Base-by-base conservation (phyloP, 2,888 invertebrate species). In the Clistopyga incitator region DNA sequence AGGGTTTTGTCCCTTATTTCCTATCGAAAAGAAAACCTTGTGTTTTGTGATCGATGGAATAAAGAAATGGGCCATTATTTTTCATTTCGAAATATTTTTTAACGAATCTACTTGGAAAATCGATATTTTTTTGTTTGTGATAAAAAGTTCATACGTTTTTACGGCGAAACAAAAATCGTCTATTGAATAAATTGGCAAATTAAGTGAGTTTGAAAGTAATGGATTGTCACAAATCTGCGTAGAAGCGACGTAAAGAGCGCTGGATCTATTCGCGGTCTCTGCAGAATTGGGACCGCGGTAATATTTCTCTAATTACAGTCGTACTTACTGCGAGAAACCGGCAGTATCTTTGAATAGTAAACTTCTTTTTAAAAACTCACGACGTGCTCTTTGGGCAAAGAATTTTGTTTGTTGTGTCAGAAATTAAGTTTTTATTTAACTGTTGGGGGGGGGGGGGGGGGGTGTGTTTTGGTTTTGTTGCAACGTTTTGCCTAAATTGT, bases 401-500 rank as follows among this genome's bases (percentile, higher is more conserved):
- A 64, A 38, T 18, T 8, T 18, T 64, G 18, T 64, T 64, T 15
- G 38, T 64, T 38, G 38, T 13, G 20, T 38, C 38, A 18, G 2
- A 11, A 20, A 64, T 20, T 42, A 20, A 64, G 47, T 61, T 38
- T 23, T 45, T 3, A 72, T 45, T 54, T 23, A 10, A 61, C 38
- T 20, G n/a, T 34, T 61, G 25, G n/a, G 29, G 13, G 29, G 15
- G 2, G 18, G 4, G 29, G 13, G 29, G 15, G 2, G 18, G 4
- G n/a, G 29, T 0, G 34, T 38, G n/a, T 4, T 42, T 29, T 42
- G 29, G 20, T 61, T 72, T 74, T 64, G 25, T 34, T 50, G 47
- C 59, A 38, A 29, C 15, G 65, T 64, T 76, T 72, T 67, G 75
- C 71, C 76, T 59, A 75, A 71, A 34, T 78, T 13, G 47, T 64